Conservation (phyloP, 2,888 invertebrate species). For the Phortica magna region DNA sequence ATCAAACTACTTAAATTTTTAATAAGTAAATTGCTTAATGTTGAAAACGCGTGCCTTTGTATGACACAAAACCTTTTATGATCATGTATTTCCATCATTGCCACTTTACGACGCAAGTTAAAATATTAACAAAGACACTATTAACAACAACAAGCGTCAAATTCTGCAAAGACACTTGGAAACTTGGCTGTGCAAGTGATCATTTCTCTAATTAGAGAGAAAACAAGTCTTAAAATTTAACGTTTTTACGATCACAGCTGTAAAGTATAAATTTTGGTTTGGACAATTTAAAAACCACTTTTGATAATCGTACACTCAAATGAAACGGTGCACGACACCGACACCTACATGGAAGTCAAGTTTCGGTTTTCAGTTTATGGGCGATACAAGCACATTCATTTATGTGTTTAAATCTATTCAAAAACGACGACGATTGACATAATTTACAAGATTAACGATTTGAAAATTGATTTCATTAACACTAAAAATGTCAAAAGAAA, state of each 20-base stretch:
- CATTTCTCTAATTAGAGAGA: constrained; percentile 10
- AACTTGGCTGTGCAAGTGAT: background rate
- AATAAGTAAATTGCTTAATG: no score
- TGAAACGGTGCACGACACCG: constrained; percentile 4
- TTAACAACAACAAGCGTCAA: no score
- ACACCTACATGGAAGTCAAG: background rate
- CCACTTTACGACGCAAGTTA: no score
- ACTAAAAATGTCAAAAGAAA: constrained; percentile 70
- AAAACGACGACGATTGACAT: constrained; percentile 66
- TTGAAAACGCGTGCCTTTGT: no score
- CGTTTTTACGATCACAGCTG: constrained; percentile 25
- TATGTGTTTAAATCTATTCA: constrained; percentile 41
- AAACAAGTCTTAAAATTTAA: constrained; percentile 10
- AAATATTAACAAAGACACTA: no score
- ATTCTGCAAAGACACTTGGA: background rate
- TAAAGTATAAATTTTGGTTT: constrained; percentile 28
- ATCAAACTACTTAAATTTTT: no score
- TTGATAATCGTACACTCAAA: constrained; percentile 13
- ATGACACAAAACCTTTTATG: no score
- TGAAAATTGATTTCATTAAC: constrained; percentile 74
- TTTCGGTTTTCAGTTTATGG: background rate
- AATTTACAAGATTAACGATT: constrained; percentile 75
- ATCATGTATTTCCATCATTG: no score
- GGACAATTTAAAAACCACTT: constrained; percentile 19
- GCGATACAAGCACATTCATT: constrained; percentile 3